Evolutionary conservation across 2,888 invertebrate species (phyloP), one percentile per base, ranked within the genome.

Genomic region (Tachina grossa): DNA sequence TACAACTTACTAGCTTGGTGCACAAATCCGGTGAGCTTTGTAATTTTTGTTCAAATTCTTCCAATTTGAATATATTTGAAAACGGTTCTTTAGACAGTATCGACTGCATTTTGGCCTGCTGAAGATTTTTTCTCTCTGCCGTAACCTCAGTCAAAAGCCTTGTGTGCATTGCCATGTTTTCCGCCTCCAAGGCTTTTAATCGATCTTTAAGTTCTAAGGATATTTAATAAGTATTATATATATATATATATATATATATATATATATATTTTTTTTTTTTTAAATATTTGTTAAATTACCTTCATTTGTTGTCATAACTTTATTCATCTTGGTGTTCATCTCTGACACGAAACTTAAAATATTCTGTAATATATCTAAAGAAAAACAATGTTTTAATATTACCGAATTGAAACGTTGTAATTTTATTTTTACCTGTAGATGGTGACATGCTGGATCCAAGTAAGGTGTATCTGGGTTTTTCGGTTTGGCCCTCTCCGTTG

Each of bases 381-480:
- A 41, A 16, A 51, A 59, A 43, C 43, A 82, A 78, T 66, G 65
- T 19, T 22, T 43, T 68, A 65, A 74, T 85, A 83, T 83, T 75
- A 85, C 47, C 69, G 71, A 79, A 66, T 71, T 83, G 61, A 66
- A 83, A 79, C 74, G 84, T 79, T 84, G 68, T 76, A 79, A 79
- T 85, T 76, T 63, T 43, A 43, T 43, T 43, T 43, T 43, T 43
- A 43, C 43, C 43, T 43, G 43, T 43, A 43, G 43, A 43, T 22
- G 75, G 47, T 47, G 47, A 47, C 47, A 47, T 47, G 47, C 47
- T 47, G 13, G 47, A 47, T 47, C 47, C 47, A 47, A 47, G 47
- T 47, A 47, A 13, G 47, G 47, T 47, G 47, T 47, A 47, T n/a
- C 47, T 47, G 47, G 47, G 53, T 43, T 45, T 19, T 53, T 79